Evolutionary conservation across 23 tunicate species (phyloP), one percentile per base, ranked within the genome.

Genomic region (Trididemnum miniatum): DNA sequence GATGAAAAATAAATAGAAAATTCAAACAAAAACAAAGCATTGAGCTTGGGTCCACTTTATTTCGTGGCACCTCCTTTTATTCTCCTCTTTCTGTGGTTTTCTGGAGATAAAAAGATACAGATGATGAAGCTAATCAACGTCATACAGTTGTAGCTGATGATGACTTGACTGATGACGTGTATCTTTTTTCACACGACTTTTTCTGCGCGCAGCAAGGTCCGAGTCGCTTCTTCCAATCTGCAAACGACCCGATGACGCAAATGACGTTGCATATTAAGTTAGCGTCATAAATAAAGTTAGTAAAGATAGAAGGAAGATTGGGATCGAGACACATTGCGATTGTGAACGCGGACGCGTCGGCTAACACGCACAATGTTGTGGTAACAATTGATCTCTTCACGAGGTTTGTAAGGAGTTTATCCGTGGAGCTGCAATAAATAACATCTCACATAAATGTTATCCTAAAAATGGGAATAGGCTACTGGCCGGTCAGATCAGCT

Each of bases 221-320:
- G 34, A 93, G 83, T 37, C 98, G 64, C 28, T 76, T 65, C 35
- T 74, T 83, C 98, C 98, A 93, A 65, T 88, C 89, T 2, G 91
- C 93, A 80, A 88, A 93, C 1, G 98, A 88, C 20, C 98, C 88
- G 34, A 85, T 78, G 35, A 93, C 72, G 65, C 87, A 84, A 33
- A 93, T 34, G 35, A 93, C 88, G 84, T 93, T 93, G 52, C 88
- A 91, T 1, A 93, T 24, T 63, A 93, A 69, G 59, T 93, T 85
- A 1, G 82, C 90, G 82, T 88, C 93, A 35, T 91, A 83, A 20
- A 93, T 65, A 12, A 57, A 81, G 72, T 93, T 93, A 1, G 79
- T 80, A 0, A 80, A 59, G 24, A 93, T 88, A 65, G 71, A 83
- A 2, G 94, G 89, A 20, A 80, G 65, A 0, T 51, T 31, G 23